phyloP scores from a whole-genome alignment of 2,113 vertebrate genomes.

The Blennius ocellaris region DNA sequence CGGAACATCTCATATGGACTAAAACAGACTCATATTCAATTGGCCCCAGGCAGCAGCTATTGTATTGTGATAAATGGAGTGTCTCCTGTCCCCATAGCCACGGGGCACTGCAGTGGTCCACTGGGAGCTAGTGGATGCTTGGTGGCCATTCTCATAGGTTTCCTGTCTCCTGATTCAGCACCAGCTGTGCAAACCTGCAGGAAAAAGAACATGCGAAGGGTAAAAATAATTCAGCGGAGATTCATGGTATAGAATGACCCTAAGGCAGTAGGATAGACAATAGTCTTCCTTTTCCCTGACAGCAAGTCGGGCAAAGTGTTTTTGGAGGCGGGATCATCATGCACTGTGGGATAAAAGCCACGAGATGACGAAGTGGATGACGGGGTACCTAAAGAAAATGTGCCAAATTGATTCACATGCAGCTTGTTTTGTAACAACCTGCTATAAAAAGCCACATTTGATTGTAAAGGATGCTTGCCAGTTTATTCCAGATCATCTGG shows the following conservation, averaged over 20 bases:
- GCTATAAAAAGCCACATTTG: slow-evolving; percentile 27
- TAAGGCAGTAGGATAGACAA: slow-evolving; percentile 49
- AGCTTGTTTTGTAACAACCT: slow-evolving; percentile 21
- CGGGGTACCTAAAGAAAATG: slow-evolving; percentile 23
- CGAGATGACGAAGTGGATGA: slow-evolving; percentile 34
- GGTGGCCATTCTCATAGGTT: slow-evolving; percentile 77
- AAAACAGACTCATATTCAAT: slow-evolving; percentile 39
- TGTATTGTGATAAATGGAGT: slow-evolving; percentile 80
- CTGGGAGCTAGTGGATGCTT: slow-evolving; percentile 60
- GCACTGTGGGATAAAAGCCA: slow-evolving; percentile 20
- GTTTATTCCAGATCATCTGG: slow-evolving; percentile 58
- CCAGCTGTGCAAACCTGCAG: slow-evolving; percentile 70
- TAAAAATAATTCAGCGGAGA: slow-evolving; percentile 66
- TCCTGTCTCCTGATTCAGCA: slow-evolving; percentile 81
- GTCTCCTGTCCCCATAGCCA: slow-evolving; percentile 70
- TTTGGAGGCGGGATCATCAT: slow-evolving; percentile 13
- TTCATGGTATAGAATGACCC: slow-evolving; percentile 62
- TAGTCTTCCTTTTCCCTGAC: slow-evolving; percentile 50
- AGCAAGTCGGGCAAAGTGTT: slow-evolving; percentile 20
- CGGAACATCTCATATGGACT: slow-evolving; percentile 29
- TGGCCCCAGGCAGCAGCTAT: slow-evolving; percentile 60
- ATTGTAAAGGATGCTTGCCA: slow-evolving; percentile 23
- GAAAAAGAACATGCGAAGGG: slow-evolving; percentile 65
- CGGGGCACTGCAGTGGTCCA: slow-evolving; percentile 55
- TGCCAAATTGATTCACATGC: slow-evolving; percentile 18